Percentiles rank a stretch among this genome's conserved stretches.
These are phyloP conservation scores for Gonocerus acuteangulatus DNA, from an alignment of 2,888 invertebrate species.

Conservation along the genomic window DNA sequence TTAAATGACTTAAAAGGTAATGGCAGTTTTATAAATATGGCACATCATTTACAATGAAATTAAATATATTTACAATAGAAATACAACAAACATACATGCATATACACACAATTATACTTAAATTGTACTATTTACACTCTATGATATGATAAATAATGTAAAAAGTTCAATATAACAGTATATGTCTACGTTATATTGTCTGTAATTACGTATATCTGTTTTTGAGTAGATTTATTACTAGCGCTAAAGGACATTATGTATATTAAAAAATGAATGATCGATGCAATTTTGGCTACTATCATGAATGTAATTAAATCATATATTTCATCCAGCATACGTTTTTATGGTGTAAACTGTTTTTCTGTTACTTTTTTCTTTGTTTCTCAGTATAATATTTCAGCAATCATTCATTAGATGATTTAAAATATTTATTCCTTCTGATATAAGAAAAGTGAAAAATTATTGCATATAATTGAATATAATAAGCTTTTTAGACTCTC, in stretches of 20 bases:
- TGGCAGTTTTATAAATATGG: constrained; percentile 24
- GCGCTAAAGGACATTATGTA: background rate
- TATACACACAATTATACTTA: background rate
- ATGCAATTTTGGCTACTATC: too few species aligned
- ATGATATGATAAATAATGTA: constrained; percentile 20
- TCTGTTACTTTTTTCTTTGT: too few species aligned
- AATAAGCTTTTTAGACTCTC: too few species aligned
- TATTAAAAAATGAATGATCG: too few species aligned
- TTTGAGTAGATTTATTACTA: background rate
- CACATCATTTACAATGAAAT: constrained; percentile 16
- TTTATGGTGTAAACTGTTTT: too few species aligned
- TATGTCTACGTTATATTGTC: constrained; percentile 2
- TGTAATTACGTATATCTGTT: constrained; percentile 15
- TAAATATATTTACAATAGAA: constrained; percentile 10
- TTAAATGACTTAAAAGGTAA: constrained; percentile 5
- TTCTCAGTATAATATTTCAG: too few species aligned
- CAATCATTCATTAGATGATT: too few species aligned
- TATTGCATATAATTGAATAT: too few species aligned
- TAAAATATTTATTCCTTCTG: too few species aligned
- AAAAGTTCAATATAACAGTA: background rate
- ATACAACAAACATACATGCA: background rate
- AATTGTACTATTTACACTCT: background rate
- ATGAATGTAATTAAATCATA: too few species aligned
- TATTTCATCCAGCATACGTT: too few species aligned
- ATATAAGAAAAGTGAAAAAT: too few species aligned